A percentile compares a stretch with the other conserved stretches of the same genome.
Conservation (phyloP, 1,140 invertebrate species). For the Drosophila azteca region DNA sequence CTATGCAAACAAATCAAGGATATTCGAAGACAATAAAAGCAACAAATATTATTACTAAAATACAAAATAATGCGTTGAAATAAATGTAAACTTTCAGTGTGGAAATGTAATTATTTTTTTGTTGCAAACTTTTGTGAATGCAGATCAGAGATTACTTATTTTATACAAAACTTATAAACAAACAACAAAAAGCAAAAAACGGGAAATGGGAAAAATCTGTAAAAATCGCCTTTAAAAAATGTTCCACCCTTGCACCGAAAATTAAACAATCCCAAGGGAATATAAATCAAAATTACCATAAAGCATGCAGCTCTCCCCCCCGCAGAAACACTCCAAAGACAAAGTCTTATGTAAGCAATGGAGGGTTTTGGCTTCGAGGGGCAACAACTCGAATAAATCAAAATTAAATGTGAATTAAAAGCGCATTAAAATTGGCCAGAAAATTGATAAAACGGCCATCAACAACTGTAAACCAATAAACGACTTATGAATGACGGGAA, state of each 20-base stretch:
- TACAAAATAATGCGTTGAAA: neutral
- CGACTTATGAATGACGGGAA: constrained; percentile 17
- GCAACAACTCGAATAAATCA: constrained; percentile 33
- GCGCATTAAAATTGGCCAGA: constrained; percentile 42
- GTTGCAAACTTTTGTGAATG: too few relatives aligned
- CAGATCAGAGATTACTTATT: too few relatives aligned
- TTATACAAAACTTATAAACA: too few relatives aligned
- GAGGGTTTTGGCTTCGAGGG: neutral
- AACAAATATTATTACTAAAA: too few relatives aligned
- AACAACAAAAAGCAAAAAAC: too few relatives aligned
- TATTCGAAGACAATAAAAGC: too few relatives aligned
- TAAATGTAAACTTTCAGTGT: neutral
- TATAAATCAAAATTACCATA: constrained; percentile 47
- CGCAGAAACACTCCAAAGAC: constrained; percentile 5
- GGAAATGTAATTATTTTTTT: too few relatives aligned
- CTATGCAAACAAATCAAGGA: too few relatives aligned
- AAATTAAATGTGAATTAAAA: constrained; percentile 46
- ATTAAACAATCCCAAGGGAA: constrained; percentile 17
- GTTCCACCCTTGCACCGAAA: too few relatives aligned
- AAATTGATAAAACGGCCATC: constrained; percentile 31
- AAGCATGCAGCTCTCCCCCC: constrained; percentile 1
- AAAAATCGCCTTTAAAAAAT: too few relatives aligned
- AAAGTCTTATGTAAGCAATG: neutral
- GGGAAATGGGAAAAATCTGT: too few relatives aligned
- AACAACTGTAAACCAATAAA: constrained; percentile 18